phyloP scores from a whole-genome alignment of 2,113 vertebrate genomes.

The Ammodytes dubius region DNA sequence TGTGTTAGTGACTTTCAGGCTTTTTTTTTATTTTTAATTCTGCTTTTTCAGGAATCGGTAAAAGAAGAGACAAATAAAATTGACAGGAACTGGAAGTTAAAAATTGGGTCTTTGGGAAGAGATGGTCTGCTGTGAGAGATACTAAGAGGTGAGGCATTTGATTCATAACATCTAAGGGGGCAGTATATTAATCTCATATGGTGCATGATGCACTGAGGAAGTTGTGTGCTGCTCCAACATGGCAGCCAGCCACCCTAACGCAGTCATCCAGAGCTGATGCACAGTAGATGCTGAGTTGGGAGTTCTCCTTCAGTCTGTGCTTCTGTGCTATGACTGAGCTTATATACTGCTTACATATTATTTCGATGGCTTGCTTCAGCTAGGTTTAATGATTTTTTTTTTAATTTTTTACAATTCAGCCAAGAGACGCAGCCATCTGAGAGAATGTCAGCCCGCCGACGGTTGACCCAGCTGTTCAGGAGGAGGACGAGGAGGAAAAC shows the following conservation, averaged over 20 bases:
- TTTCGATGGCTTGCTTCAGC: neutral
- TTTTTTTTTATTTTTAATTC: neutral
- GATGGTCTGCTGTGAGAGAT: conserved; percentile 1
- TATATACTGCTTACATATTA: conserved; percentile 3
- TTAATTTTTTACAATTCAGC: conserved; percentile 47
- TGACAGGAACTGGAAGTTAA: conserved; percentile 63
- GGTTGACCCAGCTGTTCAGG: conserved; percentile 75
- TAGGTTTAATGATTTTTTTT: conserved; percentile 60
- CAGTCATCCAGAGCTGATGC: conserved; percentile 47
- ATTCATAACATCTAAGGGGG: conserved; percentile 10
- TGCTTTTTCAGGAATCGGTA: conserved; percentile 36
- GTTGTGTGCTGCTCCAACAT: conserved; percentile 40
- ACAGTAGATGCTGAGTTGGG: conserved; percentile 29
- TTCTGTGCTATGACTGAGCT: conserved; percentile 43
- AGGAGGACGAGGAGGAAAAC: conserved; percentile 66
- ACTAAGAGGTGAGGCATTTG: conserved; percentile 63
- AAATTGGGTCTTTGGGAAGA: conserved; percentile 55
- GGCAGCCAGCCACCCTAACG: conserved; percentile 41
- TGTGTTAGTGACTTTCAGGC: neutral
- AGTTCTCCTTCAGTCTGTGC: conserved; percentile 39
- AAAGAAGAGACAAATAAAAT: conserved; percentile 18
- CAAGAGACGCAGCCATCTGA: conserved; percentile 60
- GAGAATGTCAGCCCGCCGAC: conserved; percentile 52
- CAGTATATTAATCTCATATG: conserved; percentile 23
- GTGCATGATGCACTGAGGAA: conserved; percentile 39